A percentile compares a stretch with the other conserved stretches of the same genome.
Evolutionary conservation across 2,797 vertebrate species (phyloP).

Genomic region (Sylvilagus floridanus): DNA sequence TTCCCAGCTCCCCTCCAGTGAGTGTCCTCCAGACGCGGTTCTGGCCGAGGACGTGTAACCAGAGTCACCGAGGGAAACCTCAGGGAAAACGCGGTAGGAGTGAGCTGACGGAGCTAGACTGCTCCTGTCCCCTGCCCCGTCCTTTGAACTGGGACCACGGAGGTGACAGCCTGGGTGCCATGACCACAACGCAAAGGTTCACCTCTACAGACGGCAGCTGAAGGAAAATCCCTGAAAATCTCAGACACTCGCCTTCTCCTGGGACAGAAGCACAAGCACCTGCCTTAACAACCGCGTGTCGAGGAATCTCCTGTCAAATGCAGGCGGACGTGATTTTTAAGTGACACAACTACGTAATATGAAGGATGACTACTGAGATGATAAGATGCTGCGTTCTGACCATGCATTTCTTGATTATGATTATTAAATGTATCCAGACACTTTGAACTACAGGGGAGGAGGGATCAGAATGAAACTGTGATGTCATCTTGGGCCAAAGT

Average conservation of each 20-base stretch:
- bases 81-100: background rate
- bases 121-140: background rate
- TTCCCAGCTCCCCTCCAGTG: background rate
- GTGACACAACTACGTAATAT: background rate
- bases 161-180: background rate
- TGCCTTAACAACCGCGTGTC: background rate
- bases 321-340: background rate
- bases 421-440: background rate
- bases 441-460: background rate
- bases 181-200: background rate
- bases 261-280: background rate
- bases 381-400: background rate
- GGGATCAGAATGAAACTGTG: background rate
- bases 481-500: background rate
- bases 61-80: background rate
- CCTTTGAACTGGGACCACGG: background rate
- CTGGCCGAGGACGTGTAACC: background rate
- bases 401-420: background rate
- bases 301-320: background rate
- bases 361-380: background rate
- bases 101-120: background rate
- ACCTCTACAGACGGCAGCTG: background rate
- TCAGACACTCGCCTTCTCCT: background rate
- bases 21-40: background rate
- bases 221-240: background rate